Percentiles rank a stretch among this genome's conserved stretches.
phyloP scores from a whole-genome alignment of 2,797 vertebrate genomes.

The Crypturellus tataupa region DNA sequence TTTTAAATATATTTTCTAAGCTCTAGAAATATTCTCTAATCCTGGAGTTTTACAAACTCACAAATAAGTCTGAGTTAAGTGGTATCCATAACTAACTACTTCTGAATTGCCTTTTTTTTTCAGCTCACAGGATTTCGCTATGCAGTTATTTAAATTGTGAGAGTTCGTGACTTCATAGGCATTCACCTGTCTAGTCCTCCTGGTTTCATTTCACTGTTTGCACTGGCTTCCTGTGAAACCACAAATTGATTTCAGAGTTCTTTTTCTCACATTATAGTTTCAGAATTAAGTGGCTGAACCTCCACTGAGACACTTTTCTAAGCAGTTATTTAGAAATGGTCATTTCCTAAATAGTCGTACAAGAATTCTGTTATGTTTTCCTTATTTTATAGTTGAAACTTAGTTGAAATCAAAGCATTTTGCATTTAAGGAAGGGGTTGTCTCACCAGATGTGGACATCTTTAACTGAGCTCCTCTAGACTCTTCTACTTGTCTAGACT shows the following conservation, averaged over 20 bases:
- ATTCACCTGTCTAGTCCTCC: neutral
- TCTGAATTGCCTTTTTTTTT: neutral
- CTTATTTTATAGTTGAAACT: neutral
- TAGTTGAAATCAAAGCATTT: neutral
- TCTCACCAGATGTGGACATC: neutral
- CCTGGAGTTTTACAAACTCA: neutral
- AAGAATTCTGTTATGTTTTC: neutral
- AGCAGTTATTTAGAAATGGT: neutral
- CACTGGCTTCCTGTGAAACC: neutral
- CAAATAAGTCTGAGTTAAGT: neutral
- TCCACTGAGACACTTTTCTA: neutral
- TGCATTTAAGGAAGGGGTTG: neutral
- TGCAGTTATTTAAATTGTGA: neutral
- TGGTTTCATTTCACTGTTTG: neutral
- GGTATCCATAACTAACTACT: neutral
- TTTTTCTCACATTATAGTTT: neutral
- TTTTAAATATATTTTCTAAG: neutral
- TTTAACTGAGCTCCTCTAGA: neutral
- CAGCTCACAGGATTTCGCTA: neutral
- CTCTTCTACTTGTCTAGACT: neutral
- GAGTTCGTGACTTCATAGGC: neutral
- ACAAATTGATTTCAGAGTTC: neutral
- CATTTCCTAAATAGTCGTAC: neutral
- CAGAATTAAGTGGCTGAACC: neutral
- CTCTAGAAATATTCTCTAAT: neutral